Conservation (phyloP, 2,113 vertebrate species). For the Oryzias curvinotus region DNA sequence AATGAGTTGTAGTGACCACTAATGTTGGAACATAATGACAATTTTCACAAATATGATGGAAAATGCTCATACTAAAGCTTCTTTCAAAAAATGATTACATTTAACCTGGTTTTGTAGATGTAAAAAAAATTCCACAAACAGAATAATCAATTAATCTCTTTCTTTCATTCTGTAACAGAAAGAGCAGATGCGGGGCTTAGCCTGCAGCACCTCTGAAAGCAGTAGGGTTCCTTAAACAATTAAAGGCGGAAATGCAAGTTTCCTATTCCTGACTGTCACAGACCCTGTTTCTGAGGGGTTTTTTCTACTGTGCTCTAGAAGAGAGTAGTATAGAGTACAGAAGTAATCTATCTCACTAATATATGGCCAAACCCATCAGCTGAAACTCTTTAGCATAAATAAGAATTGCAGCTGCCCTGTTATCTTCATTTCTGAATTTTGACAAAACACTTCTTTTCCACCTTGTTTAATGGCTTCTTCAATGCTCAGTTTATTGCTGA, state of each 20-base stretch:
- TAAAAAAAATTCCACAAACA: neutral
- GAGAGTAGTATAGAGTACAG: neutral
- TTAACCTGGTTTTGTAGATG: neutral
- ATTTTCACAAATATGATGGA: no score
- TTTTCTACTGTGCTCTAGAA: neutral
- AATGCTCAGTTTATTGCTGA: conserved; percentile 46
- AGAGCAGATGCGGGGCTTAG: conserved; percentile 1
- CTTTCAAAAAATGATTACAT: no score
- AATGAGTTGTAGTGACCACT: no score
- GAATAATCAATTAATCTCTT: neutral
- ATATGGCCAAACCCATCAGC: conserved; percentile 9
- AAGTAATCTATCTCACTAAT: conserved; percentile 22
- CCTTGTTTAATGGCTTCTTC: conserved; percentile 56
- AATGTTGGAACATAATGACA: no score
- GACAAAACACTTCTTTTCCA: conserved; percentile 42
- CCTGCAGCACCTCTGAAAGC: neutral
- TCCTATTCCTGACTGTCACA: no score
- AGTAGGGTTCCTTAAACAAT: neutral
- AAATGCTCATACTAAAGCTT: no score
- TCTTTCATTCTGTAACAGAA: neutral
- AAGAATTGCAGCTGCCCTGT: conserved; percentile 28
- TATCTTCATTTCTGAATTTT: conserved; percentile 47
- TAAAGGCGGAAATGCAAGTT: no score
- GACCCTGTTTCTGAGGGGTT: neutral
- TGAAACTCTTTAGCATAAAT: conserved; percentile 45